Percentiles rank a stretch among this genome's conserved stretches.
These are phyloP conservation scores for Ictalurus punctatus DNA, from an alignment of 2,113 vertebrate species.

Conservation along the genomic window DNA sequence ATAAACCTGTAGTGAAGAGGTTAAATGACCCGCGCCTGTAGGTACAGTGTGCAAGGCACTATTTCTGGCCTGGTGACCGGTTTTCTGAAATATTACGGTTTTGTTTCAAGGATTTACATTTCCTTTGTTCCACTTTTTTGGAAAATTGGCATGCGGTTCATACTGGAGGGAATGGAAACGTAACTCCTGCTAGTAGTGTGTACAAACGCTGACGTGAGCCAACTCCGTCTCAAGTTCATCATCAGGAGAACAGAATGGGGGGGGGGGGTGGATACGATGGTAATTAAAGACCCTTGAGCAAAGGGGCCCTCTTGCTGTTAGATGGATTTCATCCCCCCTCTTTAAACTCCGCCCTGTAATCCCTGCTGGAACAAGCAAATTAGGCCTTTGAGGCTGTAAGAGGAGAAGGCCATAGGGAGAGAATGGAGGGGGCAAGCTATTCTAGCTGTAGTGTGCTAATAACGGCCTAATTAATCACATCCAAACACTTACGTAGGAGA, in stretches of 20 bases:
- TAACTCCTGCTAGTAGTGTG: not conserved
- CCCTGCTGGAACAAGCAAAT: constrained; percentile 76
- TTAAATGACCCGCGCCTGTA: not conserved
- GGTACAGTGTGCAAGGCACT: not conserved
- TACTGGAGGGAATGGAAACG: not conserved
- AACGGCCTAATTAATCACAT: constrained; percentile 53
- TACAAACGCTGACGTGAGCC: constrained; percentile 41
- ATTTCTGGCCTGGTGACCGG: too few relatives aligned
- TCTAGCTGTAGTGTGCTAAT: constrained; percentile 36
- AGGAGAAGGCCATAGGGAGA: constrained; percentile 52
- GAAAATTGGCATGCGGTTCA: not conserved
- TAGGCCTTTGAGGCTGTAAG: constrained; percentile 71
- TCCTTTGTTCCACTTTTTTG: not conserved
- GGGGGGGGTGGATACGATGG: constrained; percentile 59
- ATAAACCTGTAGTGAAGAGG: not conserved
- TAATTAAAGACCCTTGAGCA: constrained; percentile 71
- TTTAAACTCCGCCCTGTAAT: constrained; percentile 56
- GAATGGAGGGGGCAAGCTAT: constrained; percentile 30
- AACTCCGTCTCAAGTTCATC: constrained; percentile 69
- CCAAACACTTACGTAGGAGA: constrained; percentile 11
- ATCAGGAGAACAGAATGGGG: constrained; percentile 52
- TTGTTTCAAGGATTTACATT: not conserved
- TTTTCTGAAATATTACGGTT: too few relatives aligned
- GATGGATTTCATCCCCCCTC: constrained; percentile 52
- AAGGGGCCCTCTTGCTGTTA: constrained; percentile 65